phyloP scores from a whole-genome alignment of 2,113 vertebrate genomes.

The Paradisaea rubra region DNA sequence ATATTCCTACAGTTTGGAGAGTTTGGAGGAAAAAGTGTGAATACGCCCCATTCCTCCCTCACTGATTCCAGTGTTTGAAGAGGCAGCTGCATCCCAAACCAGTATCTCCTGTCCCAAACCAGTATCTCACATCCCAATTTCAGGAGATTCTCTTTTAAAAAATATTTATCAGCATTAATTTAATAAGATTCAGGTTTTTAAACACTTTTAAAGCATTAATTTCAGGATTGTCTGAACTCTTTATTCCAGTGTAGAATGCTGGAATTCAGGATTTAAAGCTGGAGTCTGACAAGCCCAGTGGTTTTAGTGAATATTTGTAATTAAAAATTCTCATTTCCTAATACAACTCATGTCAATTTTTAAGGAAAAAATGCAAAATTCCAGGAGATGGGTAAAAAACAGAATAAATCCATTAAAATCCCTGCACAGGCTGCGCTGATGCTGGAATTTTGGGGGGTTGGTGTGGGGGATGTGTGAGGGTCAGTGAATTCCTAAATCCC shows the following conservation, averaged over 20 bases:
- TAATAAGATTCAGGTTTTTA: neutral
- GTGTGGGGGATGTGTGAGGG: neutral
- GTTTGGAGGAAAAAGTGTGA: neutral
- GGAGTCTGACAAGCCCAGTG: neutral
- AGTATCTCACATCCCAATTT: neutral
- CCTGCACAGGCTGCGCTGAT: neutral
- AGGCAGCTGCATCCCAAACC: neutral
- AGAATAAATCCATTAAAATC: neutral
- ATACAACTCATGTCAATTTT: neutral
- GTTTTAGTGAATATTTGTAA: neutral
- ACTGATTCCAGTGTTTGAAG: neutral
- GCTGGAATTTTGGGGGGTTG: neutral
- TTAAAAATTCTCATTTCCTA: neutral
- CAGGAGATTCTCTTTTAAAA: neutral
- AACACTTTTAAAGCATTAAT: neutral
- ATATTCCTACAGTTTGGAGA: neutral
- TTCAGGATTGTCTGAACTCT: neutral
- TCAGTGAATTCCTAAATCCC: neutral
- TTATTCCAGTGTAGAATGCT: neutral
- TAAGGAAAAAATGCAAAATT: neutral
- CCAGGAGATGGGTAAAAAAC: neutral
- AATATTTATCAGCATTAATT: neutral
- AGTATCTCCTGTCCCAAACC: neutral
- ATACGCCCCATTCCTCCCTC: rapidly evolving
- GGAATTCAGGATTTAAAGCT: neutral